phyloP scores from a whole-genome alignment of 1,140 invertebrate genomes.

The Limonius californicus region DNA sequence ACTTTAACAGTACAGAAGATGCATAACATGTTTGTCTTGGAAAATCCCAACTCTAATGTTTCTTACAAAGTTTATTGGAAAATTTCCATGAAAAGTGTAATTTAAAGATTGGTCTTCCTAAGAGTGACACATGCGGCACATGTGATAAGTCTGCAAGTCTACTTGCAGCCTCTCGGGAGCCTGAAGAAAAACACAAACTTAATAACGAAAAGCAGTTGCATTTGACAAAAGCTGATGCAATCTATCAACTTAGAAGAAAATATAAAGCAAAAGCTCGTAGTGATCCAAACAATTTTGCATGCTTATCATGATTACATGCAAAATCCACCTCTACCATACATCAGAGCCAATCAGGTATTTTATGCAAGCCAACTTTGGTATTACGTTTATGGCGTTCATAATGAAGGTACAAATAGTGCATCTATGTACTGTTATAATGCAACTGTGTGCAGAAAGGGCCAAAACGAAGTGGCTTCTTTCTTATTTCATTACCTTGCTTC shows the following conservation, averaged over 20 bases:
- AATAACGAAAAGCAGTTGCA: neutral
- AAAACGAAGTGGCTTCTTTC: conserved; percentile 2
- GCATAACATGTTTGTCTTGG: too few relatives aligned
- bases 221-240: neutral
- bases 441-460: too few relatives aligned
- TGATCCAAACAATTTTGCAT: neutral
- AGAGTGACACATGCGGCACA: too few relatives aligned
- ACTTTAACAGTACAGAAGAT: too few relatives aligned
- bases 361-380: conserved; percentile 16
- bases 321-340: conserved; percentile 15
- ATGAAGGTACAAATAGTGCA: neutral
- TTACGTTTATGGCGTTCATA: conserved; percentile 1
- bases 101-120: too few relatives aligned
- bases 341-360: conserved; percentile 2
- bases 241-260: neutral
- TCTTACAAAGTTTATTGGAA: too few relatives aligned
- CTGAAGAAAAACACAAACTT: too few relatives aligned
- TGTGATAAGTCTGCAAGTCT: too few relatives aligned
- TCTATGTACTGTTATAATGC: conserved; percentile 9
- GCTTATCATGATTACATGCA: conserved; percentile 17
- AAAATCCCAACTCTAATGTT: too few relatives aligned
- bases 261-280: neutral
- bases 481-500: conserved; percentile 9
- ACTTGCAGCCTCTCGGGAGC: too few relatives aligned
- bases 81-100: too few relatives aligned